A percentile compares a stretch with the other conserved stretches of the same genome.
phyloP scores from a whole-genome alignment of 2,797 vertebrate genomes.

The Hapalemur alaotrensis region DNA sequence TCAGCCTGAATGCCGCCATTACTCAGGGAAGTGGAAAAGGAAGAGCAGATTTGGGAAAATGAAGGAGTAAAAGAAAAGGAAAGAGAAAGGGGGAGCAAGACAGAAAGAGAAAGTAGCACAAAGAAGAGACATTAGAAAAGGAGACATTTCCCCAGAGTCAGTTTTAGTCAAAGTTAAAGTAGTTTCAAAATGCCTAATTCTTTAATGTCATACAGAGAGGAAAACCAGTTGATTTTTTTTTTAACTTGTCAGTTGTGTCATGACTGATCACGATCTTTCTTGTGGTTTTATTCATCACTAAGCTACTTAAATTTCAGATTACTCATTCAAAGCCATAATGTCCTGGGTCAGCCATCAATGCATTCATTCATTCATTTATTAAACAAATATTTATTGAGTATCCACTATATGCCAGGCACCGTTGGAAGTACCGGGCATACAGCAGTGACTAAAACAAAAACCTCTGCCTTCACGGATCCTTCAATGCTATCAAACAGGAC shows the following conservation, averaged over 20 bases:
- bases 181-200: neutral
- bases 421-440: neutral
- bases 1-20: neutral
- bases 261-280: neutral
- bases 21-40: neutral
- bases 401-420: neutral
- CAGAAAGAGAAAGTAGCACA: neutral
- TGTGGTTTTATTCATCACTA: neutral
- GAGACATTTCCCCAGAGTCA: neutral
- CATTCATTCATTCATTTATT: neutral
- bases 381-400: neutral
- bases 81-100: neutral
- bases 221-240: neutral
- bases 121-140: neutral
- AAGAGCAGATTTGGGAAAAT: neutral
- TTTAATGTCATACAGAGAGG: neutral
- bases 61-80: no score
- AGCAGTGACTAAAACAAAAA: neutral
- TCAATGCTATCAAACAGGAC: neutral
- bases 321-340: neutral
- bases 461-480: neutral
- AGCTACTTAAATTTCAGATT: neutral
- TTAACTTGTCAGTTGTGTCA: neutral
- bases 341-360: neutral
- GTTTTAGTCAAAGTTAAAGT: neutral